phyloP scores from a whole-genome alignment of 2,888 invertebrate species.

The Mythimna albipuncta region DNA sequence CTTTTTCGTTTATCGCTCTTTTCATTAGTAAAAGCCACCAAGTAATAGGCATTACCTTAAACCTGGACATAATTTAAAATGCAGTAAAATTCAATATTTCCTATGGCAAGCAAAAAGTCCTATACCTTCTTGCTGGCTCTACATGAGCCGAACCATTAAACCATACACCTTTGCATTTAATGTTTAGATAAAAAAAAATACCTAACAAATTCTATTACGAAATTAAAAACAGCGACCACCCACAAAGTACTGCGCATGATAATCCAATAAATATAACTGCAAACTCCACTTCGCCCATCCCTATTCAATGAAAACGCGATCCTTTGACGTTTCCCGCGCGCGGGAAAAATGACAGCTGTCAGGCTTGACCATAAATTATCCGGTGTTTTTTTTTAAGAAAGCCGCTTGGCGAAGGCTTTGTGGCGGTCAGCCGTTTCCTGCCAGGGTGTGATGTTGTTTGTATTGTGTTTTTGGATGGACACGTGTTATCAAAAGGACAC shows the following conservation, averaged over 20 bases:
- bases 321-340: slow-evolving; percentile 67
- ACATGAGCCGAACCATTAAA: background rate
- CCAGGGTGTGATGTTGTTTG: slow-evolving; percentile 66
- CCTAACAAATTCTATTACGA: background rate
- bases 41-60: too few species aligned
- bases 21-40: too few species aligned
- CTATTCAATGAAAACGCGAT: slow-evolving; percentile 56
- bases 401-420: slow-evolving; percentile 61
- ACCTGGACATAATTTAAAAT: background rate
- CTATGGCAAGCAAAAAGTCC: background rate
- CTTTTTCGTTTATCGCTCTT: too few species aligned
- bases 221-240: slow-evolving; percentile 36
- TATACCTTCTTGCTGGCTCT: background rate
- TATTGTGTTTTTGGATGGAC: slow-evolving; percentile 56
- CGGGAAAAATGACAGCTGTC: slow-evolving; percentile 84
- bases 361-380: slow-evolving; percentile 70
- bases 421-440: slow-evolving; percentile 74
- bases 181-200: background rate
- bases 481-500: slow-evolving; percentile 65
- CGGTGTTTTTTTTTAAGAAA: slow-evolving; percentile 64
- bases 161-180: background rate
- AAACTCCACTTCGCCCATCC: slow-evolving; percentile 40
- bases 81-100: background rate
- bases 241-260: slow-evolving; percentile 15
- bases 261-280: slow-evolving; percentile 42